Percentiles rank a stretch among this genome's conserved stretches.
Conservation (phyloP, 2,888 invertebrate genomes). For the Gisinianus flammeolus region DNA sequence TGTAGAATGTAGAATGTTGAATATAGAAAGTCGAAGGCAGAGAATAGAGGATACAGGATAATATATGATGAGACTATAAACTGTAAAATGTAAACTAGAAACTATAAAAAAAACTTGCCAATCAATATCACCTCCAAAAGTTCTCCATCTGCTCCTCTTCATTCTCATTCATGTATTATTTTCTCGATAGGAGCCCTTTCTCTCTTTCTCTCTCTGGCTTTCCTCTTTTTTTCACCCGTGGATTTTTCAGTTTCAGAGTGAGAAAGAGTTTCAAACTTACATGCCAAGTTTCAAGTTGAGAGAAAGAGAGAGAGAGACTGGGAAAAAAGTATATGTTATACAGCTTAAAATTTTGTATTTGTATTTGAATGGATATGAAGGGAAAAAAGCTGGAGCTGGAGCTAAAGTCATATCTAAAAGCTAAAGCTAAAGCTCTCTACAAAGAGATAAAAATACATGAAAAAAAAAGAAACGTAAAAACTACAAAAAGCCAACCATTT, state of each 20-base stretch:
- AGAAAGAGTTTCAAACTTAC: neutral
- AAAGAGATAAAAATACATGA: neutral
- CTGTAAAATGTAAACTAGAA: constrained; percentile 22
- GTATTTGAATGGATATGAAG: constrained; percentile 38
- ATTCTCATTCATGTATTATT: neutral
- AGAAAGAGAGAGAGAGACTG: constrained; percentile 11
- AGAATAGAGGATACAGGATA: neutral
- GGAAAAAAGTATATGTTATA: constrained; percentile 20
- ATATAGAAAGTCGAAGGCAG: neutral
- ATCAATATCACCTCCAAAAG: constrained; percentile 24
- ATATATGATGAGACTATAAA: constrained; percentile 5
- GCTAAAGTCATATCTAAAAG: neutral
- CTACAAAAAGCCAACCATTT: neutral
- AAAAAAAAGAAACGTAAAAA: neutral
- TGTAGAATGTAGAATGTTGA: too few species aligned
- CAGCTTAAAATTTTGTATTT: constrained; percentile 35
- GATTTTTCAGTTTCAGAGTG: neutral
- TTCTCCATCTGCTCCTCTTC: constrained; percentile 24
- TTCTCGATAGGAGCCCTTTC: neutral
- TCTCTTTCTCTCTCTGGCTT: neutral
- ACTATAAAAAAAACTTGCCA: constrained; percentile 23
- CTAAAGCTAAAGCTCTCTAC: neutral
- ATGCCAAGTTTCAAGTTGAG: neutral
- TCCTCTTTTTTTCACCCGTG: neutral
- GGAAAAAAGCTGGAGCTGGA: neutral